These are phyloP conservation scores for Actinemys pallida DNA, from an alignment of 2,113 vertebrate species.

Conservation along the genomic window DNA sequence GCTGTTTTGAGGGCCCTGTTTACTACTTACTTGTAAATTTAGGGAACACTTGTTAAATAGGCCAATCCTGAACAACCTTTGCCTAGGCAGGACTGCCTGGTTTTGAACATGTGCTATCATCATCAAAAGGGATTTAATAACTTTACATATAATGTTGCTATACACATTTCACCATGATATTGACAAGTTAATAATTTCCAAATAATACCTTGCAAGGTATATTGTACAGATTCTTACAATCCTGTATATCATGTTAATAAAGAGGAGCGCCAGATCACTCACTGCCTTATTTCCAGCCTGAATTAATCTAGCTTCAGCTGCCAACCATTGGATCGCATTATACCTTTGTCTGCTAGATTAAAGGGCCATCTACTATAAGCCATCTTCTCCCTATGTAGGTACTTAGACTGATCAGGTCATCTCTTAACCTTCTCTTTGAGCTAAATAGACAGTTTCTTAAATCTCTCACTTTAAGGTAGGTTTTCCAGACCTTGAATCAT, in stretches of 20 bases:
- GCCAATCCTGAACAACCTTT: too few species aligned
- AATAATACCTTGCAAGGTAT: not conserved
- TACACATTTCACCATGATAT: too few species aligned
- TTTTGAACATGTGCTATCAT: too few species aligned
- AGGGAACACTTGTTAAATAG: too few species aligned
- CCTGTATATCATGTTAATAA: not conserved
- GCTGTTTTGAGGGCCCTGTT: too few species aligned
- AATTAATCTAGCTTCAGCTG: slow-evolving; percentile 3
- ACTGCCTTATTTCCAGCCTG: not conserved
- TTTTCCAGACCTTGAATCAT: not conserved
- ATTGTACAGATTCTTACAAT: not conserved
- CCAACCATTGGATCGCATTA: not conserved
- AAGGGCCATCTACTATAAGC: not conserved
- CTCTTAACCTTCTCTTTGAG: not conserved
- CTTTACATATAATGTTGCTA: too few species aligned
- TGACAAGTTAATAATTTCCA: too few species aligned
- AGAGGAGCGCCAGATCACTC: not conserved
- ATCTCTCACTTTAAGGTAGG: not conserved
- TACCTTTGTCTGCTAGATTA: not conserved
- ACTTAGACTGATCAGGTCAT: not conserved
- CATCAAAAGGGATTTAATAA: too few species aligned
- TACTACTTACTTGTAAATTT: too few species aligned
- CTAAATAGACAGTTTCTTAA: not conserved
- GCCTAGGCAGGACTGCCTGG: too few species aligned
- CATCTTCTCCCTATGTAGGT: not conserved